Base-by-base conservation (phyloP, 1,140 invertebrate species). In the Zophobas morio region DNA sequence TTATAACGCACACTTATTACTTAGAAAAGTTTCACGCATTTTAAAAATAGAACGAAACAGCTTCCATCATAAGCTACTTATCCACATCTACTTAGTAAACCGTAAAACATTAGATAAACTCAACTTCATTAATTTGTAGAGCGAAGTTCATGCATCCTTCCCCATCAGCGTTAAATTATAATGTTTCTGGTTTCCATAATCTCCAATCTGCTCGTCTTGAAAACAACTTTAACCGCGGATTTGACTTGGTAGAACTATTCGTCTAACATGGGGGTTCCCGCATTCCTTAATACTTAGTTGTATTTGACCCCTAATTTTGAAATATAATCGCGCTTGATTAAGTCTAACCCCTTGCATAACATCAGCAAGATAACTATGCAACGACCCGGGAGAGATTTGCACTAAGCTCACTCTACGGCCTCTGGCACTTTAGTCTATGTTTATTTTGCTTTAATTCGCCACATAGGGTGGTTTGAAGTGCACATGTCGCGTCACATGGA, bases 291-390 rank as follows among this genome's bases (percentile, higher is more conserved):
- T 35, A 1, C n/a, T 35, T 56, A 37, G 57, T 42, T 66, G 60
- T n/a, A 66, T 66, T 66, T 66, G 60, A 66, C 60, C 60, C 60
- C 33, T 46, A 66, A 66, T 66, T 70, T 53, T 70, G 60, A 76
- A 76, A 76, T 76, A 76, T 76, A 76, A 74, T 74, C 63, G 57
- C 74, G 63, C 63, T 76, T 76, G 74, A 76, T 76, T 76, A 76
- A 76, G 74, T 76, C 49, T 70, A 76, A 76, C 57, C 74, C 74
- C 63, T 70, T 76, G 54, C 32, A 75, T 75, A 76, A 70, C 60
- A 70, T 51, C 56, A 51, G 35, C 63, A 34, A 56, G 57, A 63
- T 75, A 75, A 75, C 74, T 66, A 75, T 75, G 74, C 74, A 49
- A 34, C 35, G 46, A 40, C 63, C 47, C 35, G 57, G 35, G 57